These are phyloP conservation scores for Neolamprologus ventralis DNA, from an alignment of 2,113 vertebrate genomes.

Conservation along the genomic window DNA sequence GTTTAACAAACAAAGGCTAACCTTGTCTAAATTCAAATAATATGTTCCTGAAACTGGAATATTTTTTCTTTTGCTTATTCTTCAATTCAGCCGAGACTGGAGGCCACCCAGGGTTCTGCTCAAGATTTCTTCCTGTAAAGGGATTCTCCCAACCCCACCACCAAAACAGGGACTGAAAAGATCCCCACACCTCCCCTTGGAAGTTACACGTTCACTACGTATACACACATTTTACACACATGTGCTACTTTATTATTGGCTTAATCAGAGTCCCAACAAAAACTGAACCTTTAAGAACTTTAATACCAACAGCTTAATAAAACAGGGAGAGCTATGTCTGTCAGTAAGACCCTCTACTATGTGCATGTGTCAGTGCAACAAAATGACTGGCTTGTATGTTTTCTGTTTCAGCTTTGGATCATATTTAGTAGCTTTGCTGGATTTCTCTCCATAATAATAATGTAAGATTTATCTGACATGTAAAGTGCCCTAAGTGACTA, in stretches of 20 bases:
- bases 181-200: background rate
- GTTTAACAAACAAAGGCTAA: background rate
- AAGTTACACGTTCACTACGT: fast-evolving
- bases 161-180: background rate
- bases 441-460: background rate
- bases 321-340: background rate
- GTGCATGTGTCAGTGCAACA: background rate
- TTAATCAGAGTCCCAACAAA: fast-evolving
- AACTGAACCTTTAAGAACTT: background rate
- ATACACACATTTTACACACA: background rate
- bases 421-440: background rate
- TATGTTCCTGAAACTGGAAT: background rate
- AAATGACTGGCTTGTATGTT: background rate
- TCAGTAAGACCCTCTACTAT: fast-evolving
- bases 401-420: background rate
- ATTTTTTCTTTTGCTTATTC: background rate
- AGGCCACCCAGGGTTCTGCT: background rate
- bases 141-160: too few relatives aligned
- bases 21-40: background rate
- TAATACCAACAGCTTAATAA: background rate
- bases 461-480: background rate
- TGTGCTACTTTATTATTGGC: background rate
- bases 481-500: background rate
- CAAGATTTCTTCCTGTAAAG: background rate
- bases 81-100: background rate